A percentile compares a stretch with the other conserved stretches of the same genome.
Evolutionary conservation across 2,797 vertebrate species (phyloP).

Genomic region (Hippocampus kuda): DNA sequence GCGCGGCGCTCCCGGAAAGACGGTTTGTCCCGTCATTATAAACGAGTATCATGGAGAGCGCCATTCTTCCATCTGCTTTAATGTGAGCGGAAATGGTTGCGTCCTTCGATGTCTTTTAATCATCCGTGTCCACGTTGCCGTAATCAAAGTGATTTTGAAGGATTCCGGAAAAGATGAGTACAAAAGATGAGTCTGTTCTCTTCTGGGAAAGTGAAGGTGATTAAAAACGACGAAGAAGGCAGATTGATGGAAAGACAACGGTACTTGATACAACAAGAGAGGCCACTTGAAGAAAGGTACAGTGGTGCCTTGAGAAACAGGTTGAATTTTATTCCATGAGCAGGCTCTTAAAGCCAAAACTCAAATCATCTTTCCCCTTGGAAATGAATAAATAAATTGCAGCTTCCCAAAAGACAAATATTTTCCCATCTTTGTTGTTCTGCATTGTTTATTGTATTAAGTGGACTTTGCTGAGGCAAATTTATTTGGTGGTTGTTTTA

Average conservation of each 20-base stretch:
- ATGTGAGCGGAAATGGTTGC: slow-evolving; percentile 39
- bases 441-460: not conserved
- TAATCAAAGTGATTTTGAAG: slow-evolving; percentile 54
- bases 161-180: slow-evolving; percentile 37
- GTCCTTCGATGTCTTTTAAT: slow-evolving; percentile 55
- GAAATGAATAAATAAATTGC: not conserved
- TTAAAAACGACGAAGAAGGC: slow-evolving; percentile 49
- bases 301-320: not conserved
- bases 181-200: slow-evolving; percentile 30
- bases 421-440: not conserved
- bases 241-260: slow-evolving; percentile 49
- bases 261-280: slow-evolving; percentile 55
- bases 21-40: slow-evolving; percentile 33
- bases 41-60: slow-evolving; percentile 23
- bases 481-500: too few relatives aligned
- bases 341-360: not conserved
- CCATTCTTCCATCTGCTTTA: slow-evolving; percentile 41
- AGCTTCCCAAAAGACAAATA: too few relatives aligned
- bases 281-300: slow-evolving; percentile 39
- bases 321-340: not conserved
- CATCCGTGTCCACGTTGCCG: slow-evolving; percentile 49
- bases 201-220: slow-evolving; percentile 54
- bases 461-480: not conserved
- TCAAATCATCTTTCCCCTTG: not conserved
- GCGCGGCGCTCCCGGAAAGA: slow-evolving; percentile 44